Base-by-base conservation (phyloP, 2,797 vertebrate genomes). In the Scolopax rusticola region DNA sequence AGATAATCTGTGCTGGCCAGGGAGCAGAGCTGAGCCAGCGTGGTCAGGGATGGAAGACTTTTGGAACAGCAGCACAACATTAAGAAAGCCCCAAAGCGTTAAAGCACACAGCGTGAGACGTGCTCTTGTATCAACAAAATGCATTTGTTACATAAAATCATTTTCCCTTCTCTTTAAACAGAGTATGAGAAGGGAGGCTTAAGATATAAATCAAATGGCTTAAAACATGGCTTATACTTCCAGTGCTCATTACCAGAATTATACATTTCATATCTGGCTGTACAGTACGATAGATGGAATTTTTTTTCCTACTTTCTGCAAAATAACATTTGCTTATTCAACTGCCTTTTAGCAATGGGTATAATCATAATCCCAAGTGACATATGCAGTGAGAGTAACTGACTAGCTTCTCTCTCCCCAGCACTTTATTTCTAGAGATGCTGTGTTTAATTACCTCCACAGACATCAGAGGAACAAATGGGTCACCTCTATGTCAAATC, bases 381-480 rank as follows among this genome's bases (percentile, higher is more conserved):
- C 97, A 98, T 73, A 97, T 96, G 94, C 96, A 97, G 79, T 74
- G 93, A 97, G 96, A 97, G 93, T 94, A 97, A 97, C 90, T 95
- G 95, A 97, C 93, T 97, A 41, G 86, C 87, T 95, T 84, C 82
- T 95, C 83, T 95, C 91, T 98, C 93, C 94, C 89, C 63, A 95
- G 92, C 95, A 93, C 90, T 97, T 92, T 96, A 93, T 97, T 98
- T 96, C 95, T 75, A 93, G 94, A 97, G 85, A 97, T 97, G 91
- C 67, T 97, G 87, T 69, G 86, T 98, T 98, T 98, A 98, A 98
- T 98, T 98, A 98, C 95, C 84, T 86, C 91, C 56, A 75, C 91
- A 73, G 93, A 61, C 97, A 97, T 97, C 94, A 97, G 69, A 96
- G 83, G 25, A 95, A 71, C 88, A 96, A 96, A 70, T 87, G 91